These are phyloP conservation scores for Ameiurus melas DNA, from an alignment of 2,113 vertebrate genomes.

Conservation along the genomic window DNA sequence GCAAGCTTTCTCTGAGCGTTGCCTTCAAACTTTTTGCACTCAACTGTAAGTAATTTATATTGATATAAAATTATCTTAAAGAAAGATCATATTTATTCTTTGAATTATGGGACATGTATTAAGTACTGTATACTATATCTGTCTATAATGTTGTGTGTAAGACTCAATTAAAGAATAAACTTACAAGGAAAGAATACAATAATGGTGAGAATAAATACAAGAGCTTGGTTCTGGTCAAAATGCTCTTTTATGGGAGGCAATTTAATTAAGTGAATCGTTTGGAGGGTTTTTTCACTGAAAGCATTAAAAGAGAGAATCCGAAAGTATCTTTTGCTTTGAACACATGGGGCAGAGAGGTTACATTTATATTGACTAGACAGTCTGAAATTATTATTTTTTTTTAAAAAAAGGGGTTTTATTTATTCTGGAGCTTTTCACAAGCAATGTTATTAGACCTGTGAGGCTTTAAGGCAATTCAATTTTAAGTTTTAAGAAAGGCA, in stretches of 20 bases:
- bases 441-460: neutral
- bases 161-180: too few species aligned
- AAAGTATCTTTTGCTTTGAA: too few species aligned
- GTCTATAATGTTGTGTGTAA: too few species aligned
- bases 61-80: neutral
- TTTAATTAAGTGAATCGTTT: neutral
- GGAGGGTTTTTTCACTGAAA: too few species aligned
- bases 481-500: neutral
- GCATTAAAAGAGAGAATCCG: neutral
- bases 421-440: neutral
- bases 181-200: too few species aligned
- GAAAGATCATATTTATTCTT: neutral
- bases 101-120: neutral
- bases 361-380: too few species aligned
- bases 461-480: neutral
- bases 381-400: neutral
- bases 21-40: neutral
- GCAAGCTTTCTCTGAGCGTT: neutral
- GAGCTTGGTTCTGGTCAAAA: neutral
- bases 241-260: neutral
- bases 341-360: neutral
- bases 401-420: neutral
- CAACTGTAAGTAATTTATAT: neutral
- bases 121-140: too few species aligned
- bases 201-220: neutral